phyloP scores from a whole-genome alignment of 1,140 invertebrate genomes.

The Ditylenchus dipsaci region DNA sequence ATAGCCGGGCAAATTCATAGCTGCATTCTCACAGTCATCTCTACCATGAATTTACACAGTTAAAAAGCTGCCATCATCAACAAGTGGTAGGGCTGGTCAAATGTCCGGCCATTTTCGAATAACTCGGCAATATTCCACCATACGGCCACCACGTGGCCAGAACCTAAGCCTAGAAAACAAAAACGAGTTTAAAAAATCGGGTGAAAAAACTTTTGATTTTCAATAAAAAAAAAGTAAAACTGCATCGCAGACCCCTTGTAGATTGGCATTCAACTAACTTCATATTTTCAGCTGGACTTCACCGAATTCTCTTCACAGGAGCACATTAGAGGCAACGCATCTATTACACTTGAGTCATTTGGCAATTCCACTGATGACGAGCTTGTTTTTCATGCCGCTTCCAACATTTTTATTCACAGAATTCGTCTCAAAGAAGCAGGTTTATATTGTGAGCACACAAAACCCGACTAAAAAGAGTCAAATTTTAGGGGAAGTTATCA shows the following conservation, averaged over 20 bases:
- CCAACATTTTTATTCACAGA: slow-evolving; percentile 53
- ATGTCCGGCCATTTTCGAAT: no score
- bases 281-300: slow-evolving; percentile 49
- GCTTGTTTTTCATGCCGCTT: slow-evolving; percentile 50
- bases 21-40: no score
- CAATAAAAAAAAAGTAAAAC: no score
- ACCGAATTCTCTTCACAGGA: slow-evolving; percentile 44
- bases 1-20: not conserved
- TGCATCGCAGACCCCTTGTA: no score
- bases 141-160: no score
- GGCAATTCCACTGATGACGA: slow-evolving; percentile 52
- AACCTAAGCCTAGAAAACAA: no score
- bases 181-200: no score
- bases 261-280: no score
- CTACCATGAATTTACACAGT: no score
- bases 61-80: not conserved
- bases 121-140: not conserved
- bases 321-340: slow-evolving; percentile 48
- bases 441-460: slow-evolving; percentile 13
- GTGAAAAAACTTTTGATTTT: no score
- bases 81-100: not conserved
- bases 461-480: not conserved
- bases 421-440: slow-evolving; percentile 24
- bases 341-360: slow-evolving; percentile 53
- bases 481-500: slow-evolving; percentile 25